A percentile compares a stretch with the other conserved stretches of the same genome.
phyloP scores from a whole-genome alignment of 2,888 invertebrate genomes.

The Napeogenes sylphis region DNA sequence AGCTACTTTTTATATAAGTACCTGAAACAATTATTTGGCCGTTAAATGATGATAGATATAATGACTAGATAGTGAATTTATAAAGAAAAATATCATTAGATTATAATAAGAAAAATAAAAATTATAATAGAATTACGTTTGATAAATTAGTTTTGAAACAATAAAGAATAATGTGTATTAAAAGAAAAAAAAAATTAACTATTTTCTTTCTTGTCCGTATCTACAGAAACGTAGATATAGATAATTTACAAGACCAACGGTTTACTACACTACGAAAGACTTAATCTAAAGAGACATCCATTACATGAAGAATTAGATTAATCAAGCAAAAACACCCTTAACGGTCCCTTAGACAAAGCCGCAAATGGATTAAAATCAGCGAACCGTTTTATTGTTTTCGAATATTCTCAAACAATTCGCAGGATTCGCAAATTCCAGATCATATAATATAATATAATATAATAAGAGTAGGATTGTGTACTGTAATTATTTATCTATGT shows the following conservation, averaged over 20 bases:
- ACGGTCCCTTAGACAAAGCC: constrained; percentile 53
- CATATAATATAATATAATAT: background rate
- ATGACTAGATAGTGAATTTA: too few relatives aligned
- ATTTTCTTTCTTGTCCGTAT: too few relatives aligned
- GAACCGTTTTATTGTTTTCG: constrained; percentile 64
- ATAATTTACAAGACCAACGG: constrained; percentile 1
- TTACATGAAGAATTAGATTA: constrained; percentile 55
- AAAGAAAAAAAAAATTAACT: too few relatives aligned
- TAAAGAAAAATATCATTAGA: too few relatives aligned
- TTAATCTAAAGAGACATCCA: constrained; percentile 24
- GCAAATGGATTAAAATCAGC: constrained; percentile 54
- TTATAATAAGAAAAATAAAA: too few relatives aligned
- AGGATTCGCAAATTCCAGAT: constrained; percentile 10
- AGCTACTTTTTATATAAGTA: constrained; percentile 21
- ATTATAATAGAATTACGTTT: too few relatives aligned
- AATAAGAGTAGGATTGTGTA: constrained; percentile 6
- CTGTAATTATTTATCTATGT: constrained; percentile 15
- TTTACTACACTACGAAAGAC: constrained; percentile 10
- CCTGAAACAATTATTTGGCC: constrained; percentile 31
- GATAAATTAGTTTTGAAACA: too few relatives aligned
- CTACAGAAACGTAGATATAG: too few relatives aligned
- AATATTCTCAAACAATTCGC: constrained; percentile 41
- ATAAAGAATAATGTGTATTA: too few relatives aligned
- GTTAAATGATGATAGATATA: too few relatives aligned
- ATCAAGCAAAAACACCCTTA: constrained; percentile 61